phyloP scores from a whole-genome alignment of 1,140 invertebrate species.

The Rhizoglyphus robini region DNA sequence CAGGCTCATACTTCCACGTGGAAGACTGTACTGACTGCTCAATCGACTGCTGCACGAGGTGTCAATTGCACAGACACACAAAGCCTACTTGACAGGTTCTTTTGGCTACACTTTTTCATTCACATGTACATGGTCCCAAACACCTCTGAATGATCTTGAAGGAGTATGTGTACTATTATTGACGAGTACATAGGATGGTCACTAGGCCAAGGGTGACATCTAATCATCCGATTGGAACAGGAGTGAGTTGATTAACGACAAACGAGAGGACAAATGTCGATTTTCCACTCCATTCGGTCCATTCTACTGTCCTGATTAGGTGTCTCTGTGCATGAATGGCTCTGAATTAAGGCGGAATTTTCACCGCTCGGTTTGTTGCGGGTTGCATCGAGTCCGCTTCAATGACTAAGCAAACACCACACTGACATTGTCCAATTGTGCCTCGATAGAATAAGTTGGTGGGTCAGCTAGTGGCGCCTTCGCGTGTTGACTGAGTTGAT shows the following conservation, averaged over 20 bases:
- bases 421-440: too few relatives aligned
- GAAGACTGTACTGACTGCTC: not conserved
- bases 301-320: not conserved
- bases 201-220: too few relatives aligned
- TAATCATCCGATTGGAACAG: too few relatives aligned
- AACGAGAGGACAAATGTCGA: too few relatives aligned
- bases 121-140: too few relatives aligned
- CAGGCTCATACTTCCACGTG: not conserved
- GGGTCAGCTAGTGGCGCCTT: not conserved
- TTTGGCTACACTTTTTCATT: not conserved
- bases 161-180: too few relatives aligned
- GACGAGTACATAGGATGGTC: too few relatives aligned
- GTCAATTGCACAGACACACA: not conserved
- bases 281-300: slow-evolving; percentile 1
- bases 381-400: not conserved
- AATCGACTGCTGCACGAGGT: not conserved
- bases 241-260: too few relatives aligned
- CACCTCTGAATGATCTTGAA: too few relatives aligned
- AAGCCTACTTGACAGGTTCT: not conserved
- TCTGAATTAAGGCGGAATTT: not conserved
- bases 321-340: slow-evolving; percentile 1
- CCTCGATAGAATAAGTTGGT: not conserved
- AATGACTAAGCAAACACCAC: slow-evolving; percentile 1
- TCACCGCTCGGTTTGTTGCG: not conserved
- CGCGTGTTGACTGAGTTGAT: not conserved